Base-by-base conservation (phyloP, 2,797 vertebrate species). In the Choloepus didactylus region DNA sequence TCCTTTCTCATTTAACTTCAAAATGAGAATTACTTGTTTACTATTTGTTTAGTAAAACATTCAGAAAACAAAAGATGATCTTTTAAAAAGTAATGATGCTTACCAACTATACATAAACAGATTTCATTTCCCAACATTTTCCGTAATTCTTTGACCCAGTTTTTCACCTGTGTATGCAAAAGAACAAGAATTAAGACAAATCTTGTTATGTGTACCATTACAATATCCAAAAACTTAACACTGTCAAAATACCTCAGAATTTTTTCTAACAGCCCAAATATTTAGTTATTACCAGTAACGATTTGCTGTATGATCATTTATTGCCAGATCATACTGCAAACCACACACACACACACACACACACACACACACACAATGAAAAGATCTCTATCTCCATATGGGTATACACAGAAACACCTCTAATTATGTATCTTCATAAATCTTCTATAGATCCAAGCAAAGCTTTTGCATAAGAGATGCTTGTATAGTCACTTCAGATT, bases 41-140 rank as follows among this genome's bases (percentile, higher is more conserved):
- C 6, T 89, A n/a, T 91, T 12, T 93, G 35, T 81, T 95, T 89
- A 91, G 62, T 73, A 82, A 86, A 88, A 70, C 23, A 51, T 84
- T 81, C 81, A 92, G 54, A 35, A 93, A 92, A 92, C 14, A 96
- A 94, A 89, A 3, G 29, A 89, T 3, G 62, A 59, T 87, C 29
- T 95, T 83, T n/a, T n/a, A 25, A 91, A 27, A 92, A 79, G 0
- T 86, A 76, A 90, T 56, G 98, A 92, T 62, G 98, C 99, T 99
- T 98, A 99, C 99, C 99, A 98, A 99, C 99, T 99, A 99, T 99
- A 99, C 99, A 99, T 98, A 99, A 99, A 99, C 99, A 99, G 97
- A 99, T 99, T 97, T 99, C 99, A 95, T 99, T 99, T 95, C 99
- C 99, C 99, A 99, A 98, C 99, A 99, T 99, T 99, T 99, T 99